Conservation (phyloP, 2,797 vertebrate genomes). For the Paguma larvata region DNA sequence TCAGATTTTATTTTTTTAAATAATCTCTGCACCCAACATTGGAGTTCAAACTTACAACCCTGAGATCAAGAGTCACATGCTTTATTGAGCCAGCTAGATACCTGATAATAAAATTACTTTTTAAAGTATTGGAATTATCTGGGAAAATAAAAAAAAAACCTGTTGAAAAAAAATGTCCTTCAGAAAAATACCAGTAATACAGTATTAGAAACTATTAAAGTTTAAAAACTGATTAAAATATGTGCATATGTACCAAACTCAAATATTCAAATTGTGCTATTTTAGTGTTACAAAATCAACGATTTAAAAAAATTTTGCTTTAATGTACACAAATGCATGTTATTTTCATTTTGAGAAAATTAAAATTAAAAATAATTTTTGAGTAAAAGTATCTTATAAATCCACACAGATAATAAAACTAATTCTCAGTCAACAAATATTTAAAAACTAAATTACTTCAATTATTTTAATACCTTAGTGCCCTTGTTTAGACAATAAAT, state of each 20-base stretch:
- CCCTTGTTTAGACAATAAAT: background rate
- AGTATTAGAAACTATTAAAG: background rate
- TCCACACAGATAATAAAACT: background rate
- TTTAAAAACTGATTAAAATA: conserved; percentile 30
- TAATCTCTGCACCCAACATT: background rate
- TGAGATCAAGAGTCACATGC: background rate
- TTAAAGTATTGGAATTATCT: background rate
- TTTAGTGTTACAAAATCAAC: background rate
- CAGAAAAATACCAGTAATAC: background rate
- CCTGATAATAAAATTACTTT: background rate
- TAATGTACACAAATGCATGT: background rate
- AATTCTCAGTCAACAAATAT: conserved; percentile 2
- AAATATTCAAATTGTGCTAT: background rate
- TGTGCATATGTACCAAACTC: background rate
- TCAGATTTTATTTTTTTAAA: background rate
- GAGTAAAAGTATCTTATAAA: background rate
- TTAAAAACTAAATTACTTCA: background rate
- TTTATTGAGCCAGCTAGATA: background rate
- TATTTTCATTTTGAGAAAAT: conserved; percentile 30
- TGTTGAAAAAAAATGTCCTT: background rate
- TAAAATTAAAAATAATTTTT: conserved; percentile 12
- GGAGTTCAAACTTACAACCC: background rate
- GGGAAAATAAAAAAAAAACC: background rate
- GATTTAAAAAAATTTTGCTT: background rate
- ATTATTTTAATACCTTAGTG: background rate